These are phyloP conservation scores for Aphelinus certus DNA, from an alignment of 1,140 invertebrate species.

Conservation along the genomic window DNA sequence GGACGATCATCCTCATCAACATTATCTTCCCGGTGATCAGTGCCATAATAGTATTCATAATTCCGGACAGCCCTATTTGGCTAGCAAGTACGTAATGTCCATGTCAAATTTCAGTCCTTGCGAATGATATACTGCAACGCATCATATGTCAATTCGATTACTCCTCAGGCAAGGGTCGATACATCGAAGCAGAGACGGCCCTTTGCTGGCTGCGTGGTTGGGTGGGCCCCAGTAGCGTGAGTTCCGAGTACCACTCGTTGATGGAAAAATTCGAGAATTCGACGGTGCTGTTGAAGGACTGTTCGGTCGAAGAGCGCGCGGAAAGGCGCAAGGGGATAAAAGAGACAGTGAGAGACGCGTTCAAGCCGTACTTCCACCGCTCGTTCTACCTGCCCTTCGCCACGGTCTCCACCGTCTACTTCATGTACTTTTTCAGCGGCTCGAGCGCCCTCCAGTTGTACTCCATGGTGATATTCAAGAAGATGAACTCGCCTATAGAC, in stretches of 20 bases:
- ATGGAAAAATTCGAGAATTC: constrained; percentile 57
- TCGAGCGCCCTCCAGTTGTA: constrained; percentile 76
- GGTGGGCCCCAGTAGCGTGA: constrained; percentile 65
- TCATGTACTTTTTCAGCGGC: constrained; percentile 76
- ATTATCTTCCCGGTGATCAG: constrained; percentile 73
- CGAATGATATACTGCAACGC: background rate
- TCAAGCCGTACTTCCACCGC: constrained; percentile 58
- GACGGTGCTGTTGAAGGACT: constrained; percentile 20
- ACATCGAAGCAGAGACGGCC: constrained; percentile 68
- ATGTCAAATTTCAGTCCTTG: background rate
- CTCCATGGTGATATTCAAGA: constrained; percentile 76
- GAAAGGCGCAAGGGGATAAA: background rate
- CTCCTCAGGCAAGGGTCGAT: constrained; percentile 66
- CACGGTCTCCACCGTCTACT: constrained; percentile 72
- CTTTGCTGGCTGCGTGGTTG: constrained; percentile 76
- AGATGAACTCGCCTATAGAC: constrained; percentile 75
- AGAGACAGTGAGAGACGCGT: background rate
- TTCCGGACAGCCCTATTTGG: constrained; percentile 84
- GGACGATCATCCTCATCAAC: constrained; percentile 75
- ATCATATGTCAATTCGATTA: background rate
- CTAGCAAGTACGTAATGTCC: constrained; percentile 62
- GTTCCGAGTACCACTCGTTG: constrained; percentile 68
- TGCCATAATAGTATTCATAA: constrained; percentile 71
- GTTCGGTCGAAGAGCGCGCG: too few species aligned
- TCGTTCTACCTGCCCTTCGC: constrained; percentile 73